These are phyloP conservation scores for Pycnonotus jocosus DNA, from an alignment of 2,113 vertebrate genomes.

Conservation along the genomic window DNA sequence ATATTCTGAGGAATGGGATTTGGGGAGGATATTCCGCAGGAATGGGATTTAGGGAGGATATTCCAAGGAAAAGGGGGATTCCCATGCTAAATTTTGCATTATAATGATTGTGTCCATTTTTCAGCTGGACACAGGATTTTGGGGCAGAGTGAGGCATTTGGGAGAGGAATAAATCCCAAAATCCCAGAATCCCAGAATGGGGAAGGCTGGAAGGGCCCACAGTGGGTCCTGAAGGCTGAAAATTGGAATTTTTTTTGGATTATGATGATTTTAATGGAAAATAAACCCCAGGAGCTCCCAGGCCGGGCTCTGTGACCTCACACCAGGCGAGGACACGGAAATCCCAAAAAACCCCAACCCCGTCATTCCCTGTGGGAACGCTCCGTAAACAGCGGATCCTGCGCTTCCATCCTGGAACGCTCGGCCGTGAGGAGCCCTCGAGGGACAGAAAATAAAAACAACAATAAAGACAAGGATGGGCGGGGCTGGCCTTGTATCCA, in stretches of 20 bases:
- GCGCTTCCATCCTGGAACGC: not conserved
- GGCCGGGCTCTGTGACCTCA: not conserved
- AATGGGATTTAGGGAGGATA: not conserved
- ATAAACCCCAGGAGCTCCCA: not conserved
- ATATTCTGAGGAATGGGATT: not conserved
- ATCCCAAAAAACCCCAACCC: not conserved
- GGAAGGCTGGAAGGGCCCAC: not conserved
- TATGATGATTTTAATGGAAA: not conserved
- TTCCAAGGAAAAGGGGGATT: not conserved
- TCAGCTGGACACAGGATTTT: not conserved
- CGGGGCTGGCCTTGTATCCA: not conserved
- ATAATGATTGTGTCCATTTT: not conserved
- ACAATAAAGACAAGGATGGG: not conserved
- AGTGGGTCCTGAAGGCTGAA: not conserved
- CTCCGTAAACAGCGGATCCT: not conserved
- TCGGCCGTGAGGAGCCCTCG: not conserved
- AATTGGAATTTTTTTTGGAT: fast-evolving
- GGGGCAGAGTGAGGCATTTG: not conserved
- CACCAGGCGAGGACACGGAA: not conserved
- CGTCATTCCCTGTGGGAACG: fast-evolving
- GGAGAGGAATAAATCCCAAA: not conserved
- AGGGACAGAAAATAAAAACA: not conserved
- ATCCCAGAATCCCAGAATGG: not conserved
- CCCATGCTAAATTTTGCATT: not conserved
- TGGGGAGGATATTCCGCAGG: not conserved